Percentiles rank a stretch among this genome's conserved stretches.
Evolutionary conservation across 2,113 vertebrate species (phyloP).

Genomic region (Passer domesticus): DNA sequence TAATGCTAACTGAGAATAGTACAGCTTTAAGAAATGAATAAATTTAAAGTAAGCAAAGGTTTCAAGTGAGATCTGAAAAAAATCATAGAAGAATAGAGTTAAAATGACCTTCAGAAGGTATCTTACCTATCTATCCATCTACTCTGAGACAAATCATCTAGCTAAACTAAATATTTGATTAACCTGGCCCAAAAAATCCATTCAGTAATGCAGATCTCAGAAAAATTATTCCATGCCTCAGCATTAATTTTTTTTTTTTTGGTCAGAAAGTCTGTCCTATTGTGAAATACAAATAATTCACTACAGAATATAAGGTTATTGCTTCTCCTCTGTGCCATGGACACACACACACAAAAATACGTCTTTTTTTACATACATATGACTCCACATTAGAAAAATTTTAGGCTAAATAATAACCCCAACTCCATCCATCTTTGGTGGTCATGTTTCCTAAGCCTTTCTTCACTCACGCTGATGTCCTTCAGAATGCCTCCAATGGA

Average conservation of each 20-base stretch:
- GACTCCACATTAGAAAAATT: not conserved
- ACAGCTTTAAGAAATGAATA: not conserved
- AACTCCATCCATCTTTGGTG: not conserved
- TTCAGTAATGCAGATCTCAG: not conserved
- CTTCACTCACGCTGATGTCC: not conserved
- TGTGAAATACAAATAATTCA: not conserved
- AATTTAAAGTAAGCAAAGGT: not conserved
- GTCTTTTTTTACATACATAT: not conserved
- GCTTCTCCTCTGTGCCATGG: not conserved
- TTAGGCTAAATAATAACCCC: not conserved
- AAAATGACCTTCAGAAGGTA: not conserved
- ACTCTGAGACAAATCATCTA: not conserved
- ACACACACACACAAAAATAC: not conserved
- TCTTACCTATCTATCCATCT: not conserved
- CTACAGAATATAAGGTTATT: not conserved
- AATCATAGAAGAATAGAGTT: not conserved
- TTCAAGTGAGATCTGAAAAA: not conserved
- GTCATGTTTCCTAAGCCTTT: not conserved
- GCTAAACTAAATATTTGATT: slow-evolving; percentile 3
- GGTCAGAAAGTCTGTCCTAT: not conserved
- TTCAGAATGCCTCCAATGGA: not conserved
- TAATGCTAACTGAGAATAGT: not conserved
- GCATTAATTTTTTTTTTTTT: not conserved
- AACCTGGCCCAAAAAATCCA: not conserved
- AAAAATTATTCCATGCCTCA: not conserved